These are phyloP conservation scores for Drosophila virilis DNA, from an alignment of 1,140 invertebrate genomes.

Conservation along the genomic window DNA sequence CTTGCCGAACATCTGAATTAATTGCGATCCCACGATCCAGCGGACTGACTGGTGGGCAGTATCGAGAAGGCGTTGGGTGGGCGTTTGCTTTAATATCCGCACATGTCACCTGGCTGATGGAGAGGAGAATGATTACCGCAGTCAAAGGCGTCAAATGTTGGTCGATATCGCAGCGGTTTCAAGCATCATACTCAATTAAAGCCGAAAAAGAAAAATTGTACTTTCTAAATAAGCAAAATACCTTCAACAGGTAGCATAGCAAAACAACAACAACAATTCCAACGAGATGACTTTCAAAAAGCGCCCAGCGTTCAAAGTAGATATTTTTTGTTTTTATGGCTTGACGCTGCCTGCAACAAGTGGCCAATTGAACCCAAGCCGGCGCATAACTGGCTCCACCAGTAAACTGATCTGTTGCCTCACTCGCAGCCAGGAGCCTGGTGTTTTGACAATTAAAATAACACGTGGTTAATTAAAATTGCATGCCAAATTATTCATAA, in stretches of 20 bases:
- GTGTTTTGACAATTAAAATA: not conserved
- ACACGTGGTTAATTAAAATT: constrained; percentile 9
- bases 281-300: constrained; percentile 46
- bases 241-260: not conserved
- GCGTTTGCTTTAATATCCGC: constrained; percentile 45
- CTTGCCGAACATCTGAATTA: constrained; percentile 34
- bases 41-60: not conserved
- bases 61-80: constrained; percentile 41
- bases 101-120: constrained; percentile 49
- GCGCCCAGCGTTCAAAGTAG: constrained; percentile 15
- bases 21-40: constrained; percentile 18
- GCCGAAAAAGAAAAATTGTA: constrained; percentile 31
- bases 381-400: constrained; percentile 2
- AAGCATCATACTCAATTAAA: constrained; percentile 45
- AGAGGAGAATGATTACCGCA: constrained; percentile 26
- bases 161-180: constrained; percentile 22
- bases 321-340: not conserved
- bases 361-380: constrained; percentile 23
- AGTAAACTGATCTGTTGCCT: constrained; percentile 12
- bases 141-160: constrained; percentile 38
- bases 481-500: constrained; percentile 5
- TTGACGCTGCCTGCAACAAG: not conserved
- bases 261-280: constrained; percentile 9
- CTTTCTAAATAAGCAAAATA: constrained; percentile 52
- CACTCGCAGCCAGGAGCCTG: not conserved